Percentiles rank a stretch among this genome's conserved stretches.
These are phyloP conservation scores for Eupithecia exiguata DNA, from an alignment of 2,888 invertebrate species.

Conservation along the genomic window DNA sequence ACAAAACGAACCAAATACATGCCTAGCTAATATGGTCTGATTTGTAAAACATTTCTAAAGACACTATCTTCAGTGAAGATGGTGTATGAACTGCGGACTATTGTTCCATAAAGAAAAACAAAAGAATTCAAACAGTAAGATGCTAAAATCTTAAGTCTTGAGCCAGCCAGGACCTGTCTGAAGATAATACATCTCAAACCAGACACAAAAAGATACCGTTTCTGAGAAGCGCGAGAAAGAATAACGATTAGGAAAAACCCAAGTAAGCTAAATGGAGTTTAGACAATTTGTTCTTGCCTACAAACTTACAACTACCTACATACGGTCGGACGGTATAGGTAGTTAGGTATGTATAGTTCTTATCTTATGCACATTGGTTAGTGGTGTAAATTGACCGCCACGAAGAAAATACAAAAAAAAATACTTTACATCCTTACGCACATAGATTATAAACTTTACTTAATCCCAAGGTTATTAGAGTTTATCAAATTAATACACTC, in stretches of 20 bases:
- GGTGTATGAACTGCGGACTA: not conserved
- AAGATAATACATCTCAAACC: slow-evolving; percentile 17
- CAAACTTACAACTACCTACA: not conserved
- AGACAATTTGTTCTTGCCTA: not conserved
- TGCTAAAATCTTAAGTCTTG: slow-evolving; percentile 10
- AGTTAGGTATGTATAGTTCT: not conserved
- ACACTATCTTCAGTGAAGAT: not conserved
- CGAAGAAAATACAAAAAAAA: not conserved
- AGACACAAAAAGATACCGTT: slow-evolving; percentile 32
- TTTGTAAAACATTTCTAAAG: not conserved
- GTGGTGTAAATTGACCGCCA: not conserved
- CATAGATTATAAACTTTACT: not conserved
- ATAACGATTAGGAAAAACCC: slow-evolving; percentile 30
- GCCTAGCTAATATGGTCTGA: not conserved
- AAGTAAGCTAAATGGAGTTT: slow-evolving; percentile 2
- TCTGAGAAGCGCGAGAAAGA: slow-evolving; percentile 24
- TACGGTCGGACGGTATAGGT: not conserved
- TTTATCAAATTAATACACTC: not conserved
- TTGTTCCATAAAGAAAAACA: not conserved
- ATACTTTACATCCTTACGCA: no score
- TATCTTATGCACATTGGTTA: not conserved
- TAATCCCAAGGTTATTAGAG: not conserved
- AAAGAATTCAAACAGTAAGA: not conserved
- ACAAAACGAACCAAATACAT: slow-evolving; percentile 21
- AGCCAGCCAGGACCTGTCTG: slow-evolving; percentile 17